Evolutionary conservation across 2,113 vertebrate genomes (phyloP).

Genomic region (Zapornia atra): DNA sequence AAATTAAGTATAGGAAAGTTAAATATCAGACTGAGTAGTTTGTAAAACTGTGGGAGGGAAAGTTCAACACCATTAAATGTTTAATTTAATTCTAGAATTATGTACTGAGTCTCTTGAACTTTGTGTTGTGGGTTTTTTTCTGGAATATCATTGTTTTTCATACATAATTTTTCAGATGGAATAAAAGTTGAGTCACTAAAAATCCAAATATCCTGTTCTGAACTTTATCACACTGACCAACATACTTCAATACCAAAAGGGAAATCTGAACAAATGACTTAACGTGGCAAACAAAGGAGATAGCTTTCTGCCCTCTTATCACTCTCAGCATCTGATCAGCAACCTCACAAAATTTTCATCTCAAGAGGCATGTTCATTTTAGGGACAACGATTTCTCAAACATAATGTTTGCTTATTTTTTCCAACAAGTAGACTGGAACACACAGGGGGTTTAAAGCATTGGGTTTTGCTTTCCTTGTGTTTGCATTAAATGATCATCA

Average conservation of each 20-base stretch:
- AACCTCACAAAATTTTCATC: not conserved
- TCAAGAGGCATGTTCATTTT: not conserved
- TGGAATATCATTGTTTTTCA: not conserved
- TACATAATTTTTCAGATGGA: not conserved
- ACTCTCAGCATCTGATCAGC: not conserved
- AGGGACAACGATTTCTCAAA: not conserved
- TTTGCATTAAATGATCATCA: not conserved
- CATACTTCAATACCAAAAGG: not conserved
- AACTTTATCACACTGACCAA: not conserved
- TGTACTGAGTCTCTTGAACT: not conserved
- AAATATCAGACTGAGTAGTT: not conserved
- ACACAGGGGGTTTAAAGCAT: not conserved
- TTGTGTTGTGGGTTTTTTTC: not conserved
- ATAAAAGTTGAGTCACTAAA: not conserved
- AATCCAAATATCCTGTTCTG: not conserved
- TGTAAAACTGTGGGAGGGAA: not conserved
- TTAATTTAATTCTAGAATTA: not conserved
- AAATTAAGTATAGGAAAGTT: not conserved
- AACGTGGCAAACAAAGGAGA: not conserved
- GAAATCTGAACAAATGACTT: not conserved
- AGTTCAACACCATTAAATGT: not conserved
- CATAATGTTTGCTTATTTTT: not conserved
- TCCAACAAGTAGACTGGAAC: not conserved
- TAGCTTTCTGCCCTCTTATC: not conserved
- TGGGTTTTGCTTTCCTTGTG: not conserved